Conservation (phyloP, 2,888 invertebrate genomes). For the Athripsodes cinereus region DNA sequence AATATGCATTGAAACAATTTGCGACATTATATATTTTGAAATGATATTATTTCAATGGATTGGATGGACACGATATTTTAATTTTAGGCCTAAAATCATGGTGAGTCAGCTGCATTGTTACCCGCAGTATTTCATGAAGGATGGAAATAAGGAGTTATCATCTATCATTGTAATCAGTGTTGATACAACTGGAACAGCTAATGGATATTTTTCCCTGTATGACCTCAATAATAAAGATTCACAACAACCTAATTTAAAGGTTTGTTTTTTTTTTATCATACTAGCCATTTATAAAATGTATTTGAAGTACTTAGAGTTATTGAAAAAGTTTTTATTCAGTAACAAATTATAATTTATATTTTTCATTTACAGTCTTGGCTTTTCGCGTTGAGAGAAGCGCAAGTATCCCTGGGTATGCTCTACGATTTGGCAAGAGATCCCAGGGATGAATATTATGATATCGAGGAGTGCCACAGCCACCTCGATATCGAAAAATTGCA, state of each 20-base stretch:
- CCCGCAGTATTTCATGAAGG: slow-evolving; percentile 31
- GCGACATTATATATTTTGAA: too few relatives aligned
- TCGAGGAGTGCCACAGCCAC: slow-evolving; percentile 27
- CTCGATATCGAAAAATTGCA: too few relatives aligned
- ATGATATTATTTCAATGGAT: too few relatives aligned
- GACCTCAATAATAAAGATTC: slow-evolving; percentile 36
- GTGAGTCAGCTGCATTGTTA: slow-evolving; percentile 34
- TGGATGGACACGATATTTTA: not conserved
- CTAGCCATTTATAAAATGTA: too few relatives aligned
- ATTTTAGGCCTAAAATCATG: slow-evolving; percentile 41
- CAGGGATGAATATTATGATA: slow-evolving; percentile 29
- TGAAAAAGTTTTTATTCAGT: too few relatives aligned
- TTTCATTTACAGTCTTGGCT: slow-evolving; percentile 56
- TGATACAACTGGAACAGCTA: slow-evolving; percentile 38
- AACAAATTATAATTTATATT: too few relatives aligned
- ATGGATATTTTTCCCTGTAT: slow-evolving; percentile 34
- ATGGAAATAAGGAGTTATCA: slow-evolving; percentile 29
- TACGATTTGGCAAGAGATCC: not conserved
- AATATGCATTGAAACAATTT: too few relatives aligned
- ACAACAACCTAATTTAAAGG: not conserved
- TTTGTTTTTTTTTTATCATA: too few relatives aligned
- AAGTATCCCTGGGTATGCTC: slow-evolving; percentile 52
- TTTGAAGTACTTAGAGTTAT: too few relatives aligned
- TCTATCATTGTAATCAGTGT: slow-evolving; percentile 34
- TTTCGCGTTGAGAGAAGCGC: slow-evolving; percentile 68